These are phyloP conservation scores for Heliconius congener DNA, from an alignment of 1,140 invertebrate genomes.

Conservation along the genomic window DNA sequence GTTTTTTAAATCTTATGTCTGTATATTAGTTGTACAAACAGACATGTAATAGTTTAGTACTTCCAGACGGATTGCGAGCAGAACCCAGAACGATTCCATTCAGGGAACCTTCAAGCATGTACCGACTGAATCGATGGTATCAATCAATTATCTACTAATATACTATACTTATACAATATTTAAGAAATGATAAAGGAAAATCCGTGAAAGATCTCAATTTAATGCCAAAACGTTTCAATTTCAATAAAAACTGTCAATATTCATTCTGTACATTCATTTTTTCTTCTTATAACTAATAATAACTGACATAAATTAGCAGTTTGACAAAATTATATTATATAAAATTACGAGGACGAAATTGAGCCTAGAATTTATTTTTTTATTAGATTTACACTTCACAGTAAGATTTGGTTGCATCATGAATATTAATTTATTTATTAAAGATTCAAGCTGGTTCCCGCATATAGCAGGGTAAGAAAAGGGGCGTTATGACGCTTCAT, in stretches of 20 bases:
- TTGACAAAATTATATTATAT: slow-evolving; percentile 2
- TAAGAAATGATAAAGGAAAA: not conserved
- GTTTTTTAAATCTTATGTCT: too few species aligned
- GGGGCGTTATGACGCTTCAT: not conserved
- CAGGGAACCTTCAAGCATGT: too few species aligned
- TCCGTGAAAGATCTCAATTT: not conserved
- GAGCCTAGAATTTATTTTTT: not conserved
- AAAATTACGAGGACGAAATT: not conserved
- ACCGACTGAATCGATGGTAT: too few species aligned
- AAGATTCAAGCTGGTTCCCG: not conserved
- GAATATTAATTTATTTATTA: not conserved
- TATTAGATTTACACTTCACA: not conserved
- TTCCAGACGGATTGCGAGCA: too few species aligned
- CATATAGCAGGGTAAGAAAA: not conserved
- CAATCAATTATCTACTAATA: too few species aligned
- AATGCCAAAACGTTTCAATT: not conserved
- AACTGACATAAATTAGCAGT: slow-evolving; percentile 10
- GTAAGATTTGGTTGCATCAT: not conserved
- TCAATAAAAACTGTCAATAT: slow-evolving; percentile 4
- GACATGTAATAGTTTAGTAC: too few species aligned
- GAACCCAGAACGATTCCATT: too few species aligned
- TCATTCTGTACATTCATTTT: not conserved
- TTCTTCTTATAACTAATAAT: not conserved
- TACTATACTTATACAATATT: not conserved
- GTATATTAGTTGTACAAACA: too few species aligned